Percentiles rank a stretch among this genome's conserved stretches.
Conservation (phyloP, 1,140 invertebrate species). For the Hypothenemus hampei region DNA sequence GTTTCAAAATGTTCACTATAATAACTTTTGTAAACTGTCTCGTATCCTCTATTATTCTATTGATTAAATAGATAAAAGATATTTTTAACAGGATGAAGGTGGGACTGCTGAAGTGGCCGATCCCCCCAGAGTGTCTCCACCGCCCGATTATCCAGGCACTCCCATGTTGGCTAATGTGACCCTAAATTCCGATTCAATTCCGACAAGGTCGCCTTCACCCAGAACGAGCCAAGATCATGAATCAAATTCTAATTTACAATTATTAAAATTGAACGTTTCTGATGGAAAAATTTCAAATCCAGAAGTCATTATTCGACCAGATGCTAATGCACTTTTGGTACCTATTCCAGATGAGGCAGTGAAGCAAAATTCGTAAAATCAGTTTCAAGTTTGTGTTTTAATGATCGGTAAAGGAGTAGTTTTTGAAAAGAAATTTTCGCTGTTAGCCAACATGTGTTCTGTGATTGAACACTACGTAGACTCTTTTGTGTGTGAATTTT, state of each 20-base stretch:
- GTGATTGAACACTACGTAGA: constrained; percentile 33
- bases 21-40: too few relatives aligned
- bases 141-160: constrained; percentile 43
- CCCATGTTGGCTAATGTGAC: constrained; percentile 33
- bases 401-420: too few relatives aligned
- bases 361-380: too few relatives aligned
- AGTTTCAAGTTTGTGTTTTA: too few relatives aligned
- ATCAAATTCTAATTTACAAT: background rate
- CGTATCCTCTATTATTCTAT: too few relatives aligned
- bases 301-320: constrained; percentile 10
- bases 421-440: too few relatives aligned
- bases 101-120: constrained; percentile 13
- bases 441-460: constrained; percentile 36
- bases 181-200: constrained; percentile 10
- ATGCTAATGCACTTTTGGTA: too few relatives aligned
- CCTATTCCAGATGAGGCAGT: too few relatives aligned
- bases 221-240: constrained; percentile 10
- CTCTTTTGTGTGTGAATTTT: background rate
- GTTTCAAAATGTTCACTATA: too few relatives aligned
- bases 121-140: constrained; percentile 38
- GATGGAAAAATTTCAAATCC: constrained; percentile 10
- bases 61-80: too few relatives aligned
- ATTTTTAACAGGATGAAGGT: constrained; percentile 29
- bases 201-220: constrained; percentile 24
- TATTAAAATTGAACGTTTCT: background rate